phyloP scores from a whole-genome alignment of 2,888 invertebrate genomes.

The Microctonus aethiopoides region DNA sequence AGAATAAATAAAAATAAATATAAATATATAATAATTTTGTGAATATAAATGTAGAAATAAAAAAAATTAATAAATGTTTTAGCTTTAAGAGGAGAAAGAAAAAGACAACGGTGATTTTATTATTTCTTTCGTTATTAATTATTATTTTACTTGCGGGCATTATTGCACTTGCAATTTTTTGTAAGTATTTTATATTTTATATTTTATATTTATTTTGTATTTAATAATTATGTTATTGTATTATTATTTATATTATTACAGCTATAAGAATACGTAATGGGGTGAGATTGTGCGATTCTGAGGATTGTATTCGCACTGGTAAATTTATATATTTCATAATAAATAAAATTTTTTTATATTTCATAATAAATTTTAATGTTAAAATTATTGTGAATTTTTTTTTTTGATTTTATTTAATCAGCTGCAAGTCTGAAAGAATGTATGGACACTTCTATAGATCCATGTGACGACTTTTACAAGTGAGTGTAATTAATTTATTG shows the following conservation, averaged over 20 bases:
- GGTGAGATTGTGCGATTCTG: slow-evolving; percentile 71
- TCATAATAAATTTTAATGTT: too few relatives aligned
- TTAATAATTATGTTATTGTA: slow-evolving; percentile 18
- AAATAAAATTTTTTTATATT: too few relatives aligned
- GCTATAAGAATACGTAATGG: slow-evolving; percentile 43
- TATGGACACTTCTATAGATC: slow-evolving; percentile 78
- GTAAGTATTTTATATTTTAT: slow-evolving; percentile 52
- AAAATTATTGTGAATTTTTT: not conserved
- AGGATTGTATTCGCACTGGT: slow-evolving; percentile 75
- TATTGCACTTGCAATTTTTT: slow-evolving; percentile 52
- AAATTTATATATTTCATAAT: slow-evolving; percentile 38
- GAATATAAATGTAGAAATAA: not conserved
- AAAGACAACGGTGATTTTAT: slow-evolving; percentile 40
- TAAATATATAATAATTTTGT: not conserved
- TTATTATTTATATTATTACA: slow-evolving; percentile 39
- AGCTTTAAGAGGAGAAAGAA: slow-evolving; percentile 52
- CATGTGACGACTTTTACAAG: slow-evolving; percentile 85
- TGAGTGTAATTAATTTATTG: slow-evolving; percentile 59
- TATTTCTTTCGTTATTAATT: slow-evolving; percentile 48
- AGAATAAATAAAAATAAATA: not conserved
- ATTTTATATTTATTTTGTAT: not conserved
- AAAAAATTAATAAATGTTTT: slow-evolving; percentile 34
- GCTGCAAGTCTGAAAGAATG: slow-evolving; percentile 80
- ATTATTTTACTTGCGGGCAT: slow-evolving; percentile 46
- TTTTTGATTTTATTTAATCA: slow-evolving; percentile 44